Evolutionary conservation across 2,888 invertebrate genomes (phyloP).

Genomic region (Alsophila aescularia): DNA sequence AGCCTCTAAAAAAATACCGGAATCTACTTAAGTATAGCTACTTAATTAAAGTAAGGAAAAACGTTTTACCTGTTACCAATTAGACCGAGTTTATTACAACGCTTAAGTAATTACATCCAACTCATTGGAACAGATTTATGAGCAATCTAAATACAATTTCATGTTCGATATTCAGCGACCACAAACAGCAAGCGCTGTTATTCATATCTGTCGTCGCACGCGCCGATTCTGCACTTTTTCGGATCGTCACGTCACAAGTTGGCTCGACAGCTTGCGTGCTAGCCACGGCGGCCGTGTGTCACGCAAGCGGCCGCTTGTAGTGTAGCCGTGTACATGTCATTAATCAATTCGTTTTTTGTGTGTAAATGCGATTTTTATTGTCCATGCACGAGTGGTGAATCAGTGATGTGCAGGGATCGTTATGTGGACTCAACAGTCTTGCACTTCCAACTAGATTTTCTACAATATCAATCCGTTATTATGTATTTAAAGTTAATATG

Average conservation of each 20-base stretch:
- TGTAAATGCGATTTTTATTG: slow-evolving; percentile 80
- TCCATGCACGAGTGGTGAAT: slow-evolving; percentile 50
- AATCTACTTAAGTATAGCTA: no score
- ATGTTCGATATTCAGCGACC: slow-evolving; percentile 1
- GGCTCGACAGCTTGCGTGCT: slow-evolving; percentile 15
- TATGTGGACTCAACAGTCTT: not conserved
- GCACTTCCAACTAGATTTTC: not conserved
- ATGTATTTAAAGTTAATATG: no score
- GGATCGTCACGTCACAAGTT: not conserved
- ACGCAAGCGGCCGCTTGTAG: slow-evolving; percentile 5
- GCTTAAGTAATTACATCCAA: slow-evolving; percentile 1
- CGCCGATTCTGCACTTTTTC: slow-evolving; percentile 3
- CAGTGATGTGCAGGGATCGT: slow-evolving; percentile 6
- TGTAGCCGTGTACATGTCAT: slow-evolving; percentile 56
- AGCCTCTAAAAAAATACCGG: no score
- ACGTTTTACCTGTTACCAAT: no score
- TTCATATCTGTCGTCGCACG: slow-evolving; percentile 18
- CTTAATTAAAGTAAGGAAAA: no score
- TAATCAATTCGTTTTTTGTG: slow-evolving; percentile 69
- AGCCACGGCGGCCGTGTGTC: slow-evolving; percentile 20
- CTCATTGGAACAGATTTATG: slow-evolving; percentile 14
- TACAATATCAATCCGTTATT: no score
- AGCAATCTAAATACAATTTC: slow-evolving; percentile 8
- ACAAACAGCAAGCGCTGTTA: slow-evolving; percentile 3
- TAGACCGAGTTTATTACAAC: no score